phyloP scores from a whole-genome alignment of 1,140 invertebrate species.

The Zaprionus ghesquierei region DNA sequence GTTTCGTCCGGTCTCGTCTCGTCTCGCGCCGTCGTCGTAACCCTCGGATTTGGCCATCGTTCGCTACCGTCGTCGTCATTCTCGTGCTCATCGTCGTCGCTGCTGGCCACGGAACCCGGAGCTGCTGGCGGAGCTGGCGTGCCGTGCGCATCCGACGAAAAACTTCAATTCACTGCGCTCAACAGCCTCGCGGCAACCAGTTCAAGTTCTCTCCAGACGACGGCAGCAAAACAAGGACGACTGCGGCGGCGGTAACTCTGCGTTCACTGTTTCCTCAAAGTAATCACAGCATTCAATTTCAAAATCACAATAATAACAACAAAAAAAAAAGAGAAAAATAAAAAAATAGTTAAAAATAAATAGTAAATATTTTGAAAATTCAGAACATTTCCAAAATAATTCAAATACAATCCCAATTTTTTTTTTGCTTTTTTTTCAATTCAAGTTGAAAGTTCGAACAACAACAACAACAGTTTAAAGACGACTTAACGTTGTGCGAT shows the following conservation, averaged over 20 bases:
- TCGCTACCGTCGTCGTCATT: slow-evolving; percentile 49
- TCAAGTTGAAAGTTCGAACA: not conserved
- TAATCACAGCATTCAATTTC: not conserved
- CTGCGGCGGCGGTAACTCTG: slow-evolving; percentile 21
- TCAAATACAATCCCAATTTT: not conserved
- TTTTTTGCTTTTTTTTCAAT: slow-evolving; percentile 13
- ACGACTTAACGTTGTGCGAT: slow-evolving; percentile 18
- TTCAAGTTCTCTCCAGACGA: slow-evolving; percentile 55
- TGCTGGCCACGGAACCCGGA: slow-evolving; percentile 60
- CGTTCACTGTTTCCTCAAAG: not conserved
- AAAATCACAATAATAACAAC: not conserved
- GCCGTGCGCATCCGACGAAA: slow-evolving; percentile 22
- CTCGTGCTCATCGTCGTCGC: slow-evolving; percentile 70
- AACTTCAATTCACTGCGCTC: slow-evolving; percentile 45
- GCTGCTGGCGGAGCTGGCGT: slow-evolving; percentile 29
- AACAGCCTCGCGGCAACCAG: slow-evolving; percentile 71
- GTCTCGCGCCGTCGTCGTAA: not conserved
- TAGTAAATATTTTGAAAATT: slow-evolving; percentile 3
- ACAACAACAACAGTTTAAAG: slow-evolving; percentile 1
- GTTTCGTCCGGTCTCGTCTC: not conserved
- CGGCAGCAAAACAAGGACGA: not conserved
- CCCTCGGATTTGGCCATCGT: slow-evolving; percentile 14
- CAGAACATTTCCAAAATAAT: not conserved
- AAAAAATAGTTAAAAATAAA: slow-evolving; percentile 1
- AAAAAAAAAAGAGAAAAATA: not conserved